A percentile compares a stretch with the other conserved stretches of the same genome.
Evolutionary conservation across 53 echinoderm and acorn worm species (phyloP).

Genomic region (Mesocentrotus franciscanus): DNA sequence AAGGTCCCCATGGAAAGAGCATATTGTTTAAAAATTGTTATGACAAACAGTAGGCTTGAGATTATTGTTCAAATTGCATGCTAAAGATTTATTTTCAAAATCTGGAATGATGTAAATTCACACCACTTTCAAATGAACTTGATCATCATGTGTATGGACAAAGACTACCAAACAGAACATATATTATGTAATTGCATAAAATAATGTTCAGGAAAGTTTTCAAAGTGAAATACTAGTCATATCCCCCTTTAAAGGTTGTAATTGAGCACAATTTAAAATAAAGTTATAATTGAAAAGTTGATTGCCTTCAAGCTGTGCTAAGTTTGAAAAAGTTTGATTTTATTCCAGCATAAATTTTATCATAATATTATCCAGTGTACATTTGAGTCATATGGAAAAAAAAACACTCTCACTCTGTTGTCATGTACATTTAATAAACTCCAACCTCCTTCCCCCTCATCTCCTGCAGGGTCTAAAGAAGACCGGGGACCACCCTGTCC

Average conservation of each 20-base stretch:
- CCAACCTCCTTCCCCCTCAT: not conserved
- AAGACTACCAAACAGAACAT: not conserved
- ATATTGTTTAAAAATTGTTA: no score
- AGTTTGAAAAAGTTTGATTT: no score
- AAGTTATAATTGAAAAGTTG: not conserved
- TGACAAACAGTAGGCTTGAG: no score
- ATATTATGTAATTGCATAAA: not conserved
- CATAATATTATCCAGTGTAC: no score
- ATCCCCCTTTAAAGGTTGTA: not conserved
- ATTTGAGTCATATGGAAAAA: no score
- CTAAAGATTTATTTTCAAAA: not conserved
- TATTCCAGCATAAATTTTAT: no score
- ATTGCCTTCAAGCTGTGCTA: no score
- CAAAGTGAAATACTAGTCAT: not conserved
- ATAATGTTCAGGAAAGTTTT: not conserved
- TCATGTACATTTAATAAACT: not conserved
- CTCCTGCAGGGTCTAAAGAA: constrained; percentile 79
- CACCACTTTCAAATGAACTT: not conserved
- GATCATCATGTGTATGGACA: not conserved
- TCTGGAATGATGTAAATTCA: not conserved
- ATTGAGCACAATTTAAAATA: not conserved
- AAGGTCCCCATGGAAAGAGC: no score
- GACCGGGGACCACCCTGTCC: constrained; percentile 88
- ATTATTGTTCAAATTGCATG: no score
- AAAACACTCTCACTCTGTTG: not conserved